Evolutionary conservation across 2,797 vertebrate species (phyloP).

Genomic region (Mallotus villosus): DNA sequence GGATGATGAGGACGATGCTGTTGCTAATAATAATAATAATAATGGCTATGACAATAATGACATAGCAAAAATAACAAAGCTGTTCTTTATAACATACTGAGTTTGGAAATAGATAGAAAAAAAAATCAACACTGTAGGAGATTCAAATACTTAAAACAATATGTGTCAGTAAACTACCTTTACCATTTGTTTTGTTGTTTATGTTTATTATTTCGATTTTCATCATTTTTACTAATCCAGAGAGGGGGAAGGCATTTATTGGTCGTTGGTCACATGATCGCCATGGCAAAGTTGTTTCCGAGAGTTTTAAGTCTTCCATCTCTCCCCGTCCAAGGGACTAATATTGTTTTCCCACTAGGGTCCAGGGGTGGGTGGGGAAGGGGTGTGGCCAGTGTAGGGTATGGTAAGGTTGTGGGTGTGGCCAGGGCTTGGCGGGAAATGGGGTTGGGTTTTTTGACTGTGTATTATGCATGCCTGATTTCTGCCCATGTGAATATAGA

Average conservation of each 20-base stretch:
- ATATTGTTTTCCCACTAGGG: slow-evolving; percentile 35
- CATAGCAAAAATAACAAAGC: slow-evolving; percentile 47
- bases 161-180: slow-evolving; percentile 62
- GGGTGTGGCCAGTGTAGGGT: slow-evolving; percentile 4
- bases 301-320: slow-evolving; percentile 72
- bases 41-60: slow-evolving; percentile 38
- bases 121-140: slow-evolving; percentile 59
- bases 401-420: too few species aligned
- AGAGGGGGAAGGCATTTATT: slow-evolving; percentile 43
- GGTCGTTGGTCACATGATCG: slow-evolving; percentile 28
- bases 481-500: slow-evolving; percentile 47
- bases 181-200: slow-evolving; percentile 54
- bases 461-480: slow-evolving; percentile 59
- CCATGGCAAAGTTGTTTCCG: slow-evolving; percentile 41
- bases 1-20: slow-evolving; percentile 51
- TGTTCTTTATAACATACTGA: slow-evolving; percentile 64
- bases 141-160: slow-evolving; percentile 61
- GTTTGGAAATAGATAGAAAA: slow-evolving; percentile 58
- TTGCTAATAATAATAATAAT: slow-evolving; percentile 43
- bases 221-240: slow-evolving; percentile 49
- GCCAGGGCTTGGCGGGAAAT: too few species aligned
- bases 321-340: slow-evolving; percentile 45
- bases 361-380: slow-evolving; percentile 20
- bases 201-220: slow-evolving; percentile 36
- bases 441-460: slow-evolving; percentile 25